Conservation (phyloP, 2,113 vertebrate genomes). For the Sphyrna mokarran region DNA sequence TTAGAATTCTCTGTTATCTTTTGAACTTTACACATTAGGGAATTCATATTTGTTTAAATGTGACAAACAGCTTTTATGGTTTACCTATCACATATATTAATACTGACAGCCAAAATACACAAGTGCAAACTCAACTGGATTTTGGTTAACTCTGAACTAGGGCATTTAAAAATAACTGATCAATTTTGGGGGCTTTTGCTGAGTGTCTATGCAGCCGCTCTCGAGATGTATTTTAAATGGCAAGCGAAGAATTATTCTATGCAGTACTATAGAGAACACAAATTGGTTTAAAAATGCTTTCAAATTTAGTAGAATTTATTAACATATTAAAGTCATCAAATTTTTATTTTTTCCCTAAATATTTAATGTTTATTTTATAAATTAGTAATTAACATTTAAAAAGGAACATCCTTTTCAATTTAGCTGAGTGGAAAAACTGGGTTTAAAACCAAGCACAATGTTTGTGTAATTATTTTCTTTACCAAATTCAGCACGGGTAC, state of each 20-base stretch:
- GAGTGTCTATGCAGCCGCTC: background rate
- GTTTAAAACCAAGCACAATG: conserved; percentile 17
- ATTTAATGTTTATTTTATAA: conserved; percentile 38
- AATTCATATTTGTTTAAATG: conserved; percentile 38
- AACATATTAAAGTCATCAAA: conserved; percentile 36
- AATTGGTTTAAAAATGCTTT: conserved; percentile 34
- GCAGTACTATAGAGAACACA: background rate
- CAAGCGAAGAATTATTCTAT: background rate
- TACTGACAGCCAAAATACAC: conserved; percentile 33
- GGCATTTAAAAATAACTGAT: conserved; percentile 29
- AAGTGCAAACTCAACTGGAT: conserved; percentile 18
- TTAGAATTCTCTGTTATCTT: conserved; percentile 38
- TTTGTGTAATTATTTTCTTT: background rate
- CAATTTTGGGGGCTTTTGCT: conserved; percentile 7
- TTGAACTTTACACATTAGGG: conserved; percentile 34
- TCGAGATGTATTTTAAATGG: background rate
- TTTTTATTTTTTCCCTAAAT: conserved; percentile 36
- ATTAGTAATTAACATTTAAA: conserved; percentile 34
- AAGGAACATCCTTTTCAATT: conserved; percentile 34
- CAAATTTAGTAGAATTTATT: conserved; percentile 33
- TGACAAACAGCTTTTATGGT: conserved; percentile 34
- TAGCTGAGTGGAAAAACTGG: conserved; percentile 24
- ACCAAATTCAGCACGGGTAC: background rate
- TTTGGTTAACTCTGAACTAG: conserved; percentile 9
- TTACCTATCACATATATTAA: conserved; percentile 34